A percentile compares a stretch with the other conserved stretches of the same genome.
These are phyloP conservation scores for Lasioglossum leucozonium DNA, from an alignment of 2,888 invertebrate species.

Conservation along the genomic window DNA sequence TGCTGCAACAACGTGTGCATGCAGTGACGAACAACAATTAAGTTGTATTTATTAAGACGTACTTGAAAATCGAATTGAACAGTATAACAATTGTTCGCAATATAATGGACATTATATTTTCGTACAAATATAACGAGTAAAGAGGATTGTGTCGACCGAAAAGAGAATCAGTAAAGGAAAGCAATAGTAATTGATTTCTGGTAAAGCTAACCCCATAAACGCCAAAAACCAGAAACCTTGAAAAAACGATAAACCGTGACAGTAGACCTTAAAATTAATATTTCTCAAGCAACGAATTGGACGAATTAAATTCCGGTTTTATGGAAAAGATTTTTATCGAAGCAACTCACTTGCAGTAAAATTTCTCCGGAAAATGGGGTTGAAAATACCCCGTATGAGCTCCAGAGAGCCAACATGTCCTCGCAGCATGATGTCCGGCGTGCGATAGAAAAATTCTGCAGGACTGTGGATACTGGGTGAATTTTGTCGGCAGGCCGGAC, in stretches of 20 bases:
- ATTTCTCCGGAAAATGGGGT: constrained; percentile 42
- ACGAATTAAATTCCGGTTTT: neutral
- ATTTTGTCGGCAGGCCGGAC: constrained; percentile 59
- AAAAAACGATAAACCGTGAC: neutral
- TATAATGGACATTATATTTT: neutral
- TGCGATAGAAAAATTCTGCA: constrained; percentile 26
- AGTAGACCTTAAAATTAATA: neutral
- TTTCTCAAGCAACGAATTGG: neutral
- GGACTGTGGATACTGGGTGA: constrained; percentile 48
- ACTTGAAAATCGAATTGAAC: too few species aligned
- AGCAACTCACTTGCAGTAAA: constrained; percentile 56
- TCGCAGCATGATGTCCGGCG: constrained; percentile 45
- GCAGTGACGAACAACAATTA: neutral
- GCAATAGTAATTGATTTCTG: neutral
- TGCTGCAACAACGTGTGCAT: constrained; percentile 36
- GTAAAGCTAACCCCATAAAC: neutral
- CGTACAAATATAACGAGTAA: neutral
- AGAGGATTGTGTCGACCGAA: too few species aligned
- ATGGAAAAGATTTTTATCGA: neutral
- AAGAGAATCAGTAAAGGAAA: neutral
- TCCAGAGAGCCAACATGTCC: constrained; percentile 42
- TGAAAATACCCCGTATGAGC: constrained; percentile 36
- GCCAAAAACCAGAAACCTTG: neutral
- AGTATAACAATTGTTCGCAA: neutral
- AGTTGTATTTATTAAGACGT: too few species aligned